Base-by-base conservation (phyloP, 2,888 invertebrate species). In the Drosophila yooni region DNA sequence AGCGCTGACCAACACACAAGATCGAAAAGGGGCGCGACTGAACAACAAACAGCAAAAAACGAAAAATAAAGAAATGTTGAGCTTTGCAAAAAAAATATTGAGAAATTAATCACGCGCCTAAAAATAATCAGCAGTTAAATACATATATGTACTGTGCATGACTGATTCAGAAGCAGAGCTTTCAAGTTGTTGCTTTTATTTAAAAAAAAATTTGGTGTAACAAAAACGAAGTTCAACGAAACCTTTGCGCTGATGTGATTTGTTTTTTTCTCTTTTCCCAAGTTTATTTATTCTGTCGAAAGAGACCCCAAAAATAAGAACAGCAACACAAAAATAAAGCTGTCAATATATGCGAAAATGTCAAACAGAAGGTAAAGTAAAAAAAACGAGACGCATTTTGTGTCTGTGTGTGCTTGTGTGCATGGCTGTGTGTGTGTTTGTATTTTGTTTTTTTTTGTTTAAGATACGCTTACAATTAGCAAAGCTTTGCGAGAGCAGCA, bases 161-260 rank as follows among this genome's bases (percentile, higher is more conserved):
- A 46, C 25, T 25, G 25, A 46, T 25, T 18, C 11, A n/a, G 11
- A 34, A 33, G 18, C 18, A 13, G 5, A 48, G 18, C 21, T 50
- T 36, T 18, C 3, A 46, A 21, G 48, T 21, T n/a, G 10, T 66
- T 50, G 56, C 21, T 50, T 25, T 40, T 13, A 29, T 18, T 48
- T 48, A 25, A 51, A 50, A 52, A 51, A 54, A 54, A 33, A 25
- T 31, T 58, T 46, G 25, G 18, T 27, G 54, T 27, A 27, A 18
- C n/a, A 33, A 67, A 21, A 51, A 54, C 79, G 67, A 83, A 84
- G 85, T 88, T 86, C 83, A 88, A 88, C 81, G 76, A 76, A 83
- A 72, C 83, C 62, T 75, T 66, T 48, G 65, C 34, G 48, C 31
- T 60, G 60, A 57, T 74, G 54, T 40, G 68, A 68, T 71, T 76